Percentiles rank a stretch among this genome's conserved stretches.
These are phyloP conservation scores for Galaxea fascicularis DNA, from an alignment of 92 coral and sea anemone species.

Conservation along the genomic window DNA sequence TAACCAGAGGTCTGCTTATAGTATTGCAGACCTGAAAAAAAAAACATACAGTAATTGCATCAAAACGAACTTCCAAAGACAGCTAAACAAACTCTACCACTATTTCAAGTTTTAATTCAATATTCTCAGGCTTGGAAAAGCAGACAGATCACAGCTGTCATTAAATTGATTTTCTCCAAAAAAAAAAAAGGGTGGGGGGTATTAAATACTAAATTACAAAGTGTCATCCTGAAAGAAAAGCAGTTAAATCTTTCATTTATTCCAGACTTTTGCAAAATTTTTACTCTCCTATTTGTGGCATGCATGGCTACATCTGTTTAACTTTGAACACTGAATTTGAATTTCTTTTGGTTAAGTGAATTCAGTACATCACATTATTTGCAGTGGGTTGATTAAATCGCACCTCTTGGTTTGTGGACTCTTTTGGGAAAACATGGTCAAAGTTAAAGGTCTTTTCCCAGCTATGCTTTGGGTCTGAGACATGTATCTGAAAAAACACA, in stretches of 20 bases:
- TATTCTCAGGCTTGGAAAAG: no score
- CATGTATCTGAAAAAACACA: conserved; percentile 76
- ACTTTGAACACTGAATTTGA: no score
- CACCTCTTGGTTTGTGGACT: conserved; percentile 89
- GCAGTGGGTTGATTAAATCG: neutral
- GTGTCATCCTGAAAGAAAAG: no score
- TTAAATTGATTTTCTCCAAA: no score
- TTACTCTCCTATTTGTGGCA: neutral
- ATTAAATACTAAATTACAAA: no score
- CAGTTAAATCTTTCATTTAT: no score
- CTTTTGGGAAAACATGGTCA: conserved; percentile 93
- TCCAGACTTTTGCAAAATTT: neutral
- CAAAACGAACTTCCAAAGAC: neutral
- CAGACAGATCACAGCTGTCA: no score
- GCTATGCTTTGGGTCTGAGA: conserved; percentile 88
- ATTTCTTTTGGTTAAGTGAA: neutral
- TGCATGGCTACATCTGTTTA: neutral
- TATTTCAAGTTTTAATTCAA: no score
- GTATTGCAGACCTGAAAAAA: conserved; percentile 79
- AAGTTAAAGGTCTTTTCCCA: conserved; percentile 89
- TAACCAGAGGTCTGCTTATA: conserved; percentile 89
- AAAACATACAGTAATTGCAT: neutral
- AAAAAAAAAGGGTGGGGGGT: no score
- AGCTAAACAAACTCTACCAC: no score
- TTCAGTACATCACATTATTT: neutral